Percentiles rank a stretch among this genome's conserved stretches.
phyloP scores from a whole-genome alignment of 2,888 invertebrate genomes.

The Vanessa cardui region DNA sequence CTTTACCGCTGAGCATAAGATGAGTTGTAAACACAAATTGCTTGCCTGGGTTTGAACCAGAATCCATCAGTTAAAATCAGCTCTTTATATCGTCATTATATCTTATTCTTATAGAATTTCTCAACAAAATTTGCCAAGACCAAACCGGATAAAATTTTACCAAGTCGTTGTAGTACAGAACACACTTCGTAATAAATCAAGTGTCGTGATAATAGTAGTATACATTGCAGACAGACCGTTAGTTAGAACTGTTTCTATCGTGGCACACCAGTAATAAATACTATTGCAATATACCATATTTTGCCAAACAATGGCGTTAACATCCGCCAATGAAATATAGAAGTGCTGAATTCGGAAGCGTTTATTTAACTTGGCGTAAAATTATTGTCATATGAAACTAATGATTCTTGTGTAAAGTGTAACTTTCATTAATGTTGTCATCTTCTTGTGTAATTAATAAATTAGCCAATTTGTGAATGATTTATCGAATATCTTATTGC shows the following conservation, averaged over 20 bases:
- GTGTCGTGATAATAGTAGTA: neutral
- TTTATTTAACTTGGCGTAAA: constrained; percentile 8
- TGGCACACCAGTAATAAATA: constrained; percentile 12
- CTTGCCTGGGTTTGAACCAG: no score
- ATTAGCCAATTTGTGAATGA: no score
- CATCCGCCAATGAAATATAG: constrained; percentile 6
- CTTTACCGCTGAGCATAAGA: no score
- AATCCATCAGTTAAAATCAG: no score
- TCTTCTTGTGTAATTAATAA: neutral
- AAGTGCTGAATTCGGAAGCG: neutral
- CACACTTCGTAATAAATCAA: neutral
- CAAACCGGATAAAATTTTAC: neutral
- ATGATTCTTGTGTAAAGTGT: neutral
- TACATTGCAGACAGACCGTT: constrained; percentile 1
- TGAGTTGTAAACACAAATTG: no score
- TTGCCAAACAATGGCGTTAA: constrained; percentile 7
- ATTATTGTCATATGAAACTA: constrained; percentile 8
- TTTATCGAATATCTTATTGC: no score
- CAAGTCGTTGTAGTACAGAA: neutral
- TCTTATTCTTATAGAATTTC: neutral
- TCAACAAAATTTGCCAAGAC: neutral
- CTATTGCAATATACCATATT: constrained; percentile 13
- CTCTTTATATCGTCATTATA: no score
- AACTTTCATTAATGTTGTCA: neutral
- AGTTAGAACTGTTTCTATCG: constrained; percentile 10